Evolutionary conservation across 1,140 invertebrate species (phyloP), one percentile per base, ranked within the genome.

Genomic region (Drosophila bifasciata): DNA sequence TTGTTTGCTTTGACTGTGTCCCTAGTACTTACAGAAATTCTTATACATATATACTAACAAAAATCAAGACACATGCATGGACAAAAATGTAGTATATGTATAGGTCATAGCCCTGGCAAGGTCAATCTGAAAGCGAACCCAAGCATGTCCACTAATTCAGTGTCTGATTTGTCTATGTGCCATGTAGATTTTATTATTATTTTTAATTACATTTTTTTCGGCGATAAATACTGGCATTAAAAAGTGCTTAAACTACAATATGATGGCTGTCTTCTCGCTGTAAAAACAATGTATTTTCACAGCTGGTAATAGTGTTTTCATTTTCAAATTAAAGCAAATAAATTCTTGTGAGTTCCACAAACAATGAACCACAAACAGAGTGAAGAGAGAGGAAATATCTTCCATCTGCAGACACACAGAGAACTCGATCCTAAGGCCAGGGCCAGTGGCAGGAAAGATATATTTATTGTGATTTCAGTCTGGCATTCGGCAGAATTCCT

Each of bases 31-130:
- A 58, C 52, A 62, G 16, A 48, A 23, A 15, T 3, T 21, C 19
- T 3, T 2, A 1, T 3, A 21, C 4, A 21, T 21, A 21, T 3
- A 21, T 0, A 28, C 25, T 28, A 28, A 9, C 25, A 9, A 28
- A 28, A 25, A 23, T 46, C 40, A 13, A 46, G 23, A 52, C 36
- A 44, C 32, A 70, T 50, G 53, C 13, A 51, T 50, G 28, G 19
- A 44, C 7, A 72, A 15, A n/a, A n/a, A n/a, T n/a, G n/a, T n/a
- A n/a, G n/a, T n/a, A n/a, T n/a, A 66, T 39, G 0, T 58, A 25
- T 55, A 73, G 76, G 85, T 85, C 67, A 76, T 61, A 76, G 80
- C 71, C 55, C 79, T 51, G 25, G 43, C 76, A 63, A 51, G 80
- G 76, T 86, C 80, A 84, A 53, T 74, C 68, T 67, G 69, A 77